Evolutionary conservation across 1,140 invertebrate species (phyloP), one percentile per base, ranked within the genome.

Genomic region (Drosophila gunungcola): DNA sequence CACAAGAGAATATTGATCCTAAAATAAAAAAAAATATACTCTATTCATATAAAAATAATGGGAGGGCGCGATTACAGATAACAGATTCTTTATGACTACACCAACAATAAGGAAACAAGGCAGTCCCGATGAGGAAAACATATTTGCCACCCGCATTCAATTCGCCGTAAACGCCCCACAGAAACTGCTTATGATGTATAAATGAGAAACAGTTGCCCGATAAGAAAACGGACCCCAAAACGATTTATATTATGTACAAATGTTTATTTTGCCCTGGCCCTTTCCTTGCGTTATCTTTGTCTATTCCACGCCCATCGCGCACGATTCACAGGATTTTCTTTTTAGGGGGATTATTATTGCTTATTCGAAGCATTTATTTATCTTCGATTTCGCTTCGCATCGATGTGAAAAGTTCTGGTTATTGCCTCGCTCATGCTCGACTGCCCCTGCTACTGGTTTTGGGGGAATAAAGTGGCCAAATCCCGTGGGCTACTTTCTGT

Each of bases 181-280:
- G 42, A 69, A 83, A 82, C 56, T 83, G 72, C 79, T 82, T 82
- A 79, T 78, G 57, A 78, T 83, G 70, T 74, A 61, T 64, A 64
- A 74, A 60, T 73, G 45, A 68, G 60, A 62, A 58, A 64, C 72
- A 62, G 48, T 75, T 60, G 56, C 39, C 45, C 53, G 51, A 70
- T 70, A 65, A 86, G 43, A 61, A 38, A 41, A 52, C 63, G 45
- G 53, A 51, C 36, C 32, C 46, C 27, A 60, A 67, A 77, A 69
- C 77, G 61, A 80, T 80, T 78, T 69, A 83, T 85, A 82, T 83
- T 83, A 86, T 89, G 83, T 86, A 81, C 63, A 79, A 88, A 86
- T 88, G 83, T 88, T 70, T 83, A 88, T 82, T 67, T 60, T 62
- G 79, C 51, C 61, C 65, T 55, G 70, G 54, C 72, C 74, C 67